Base-by-base conservation (phyloP, 2,888 invertebrate species). In the Cyclophora punctaria region DNA sequence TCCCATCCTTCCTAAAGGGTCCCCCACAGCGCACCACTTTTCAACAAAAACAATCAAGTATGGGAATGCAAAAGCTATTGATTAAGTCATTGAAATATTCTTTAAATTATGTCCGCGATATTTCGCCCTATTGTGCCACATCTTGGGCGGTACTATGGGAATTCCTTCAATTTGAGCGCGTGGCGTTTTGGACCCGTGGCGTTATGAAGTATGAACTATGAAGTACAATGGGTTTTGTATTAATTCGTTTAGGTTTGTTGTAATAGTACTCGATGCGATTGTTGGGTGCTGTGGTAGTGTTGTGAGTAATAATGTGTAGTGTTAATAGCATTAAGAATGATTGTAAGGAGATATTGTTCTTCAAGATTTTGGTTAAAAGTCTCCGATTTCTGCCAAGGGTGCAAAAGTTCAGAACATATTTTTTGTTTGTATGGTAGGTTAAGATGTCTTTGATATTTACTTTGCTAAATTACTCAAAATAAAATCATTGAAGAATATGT, bases 51-150 rank as follows among this genome's bases (percentile, higher is more conserved):
- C 84, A 85, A 83, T 76, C 65, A 71, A 62, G 71, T 83, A 86
- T 84, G 80, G 82, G 85, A 84, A 87, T 85, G 80, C 75, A 72
- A 79, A 78, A 72, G 68, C 69, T 88, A 87, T 88, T 88, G 87
- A 88, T 87, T 86, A 83, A 87, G 70, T 81, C 82, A 82, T 80
- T 78, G 77, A 83, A 84, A 81, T 83, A 70, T 75, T 69, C 71
- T 65, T 74, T 77, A 77, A 80, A 33, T 77, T 81, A 73, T 71
- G 75, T 75, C 74, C 75, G 58, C 63, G 64, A 56, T 81, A 79
- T 80, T 5, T 56, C 56, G 51, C 1, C 35, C 62, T 73, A 75
- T 82, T 83, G 80, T 82, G 66, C 60, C 56, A 66, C 72, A 64
- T 83, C 83, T 81, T 67, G 66, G 83, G 80, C 70, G 83, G 84